Conservation (phyloP, 2,888 invertebrate genomes). For the Cephonodes hylas region DNA sequence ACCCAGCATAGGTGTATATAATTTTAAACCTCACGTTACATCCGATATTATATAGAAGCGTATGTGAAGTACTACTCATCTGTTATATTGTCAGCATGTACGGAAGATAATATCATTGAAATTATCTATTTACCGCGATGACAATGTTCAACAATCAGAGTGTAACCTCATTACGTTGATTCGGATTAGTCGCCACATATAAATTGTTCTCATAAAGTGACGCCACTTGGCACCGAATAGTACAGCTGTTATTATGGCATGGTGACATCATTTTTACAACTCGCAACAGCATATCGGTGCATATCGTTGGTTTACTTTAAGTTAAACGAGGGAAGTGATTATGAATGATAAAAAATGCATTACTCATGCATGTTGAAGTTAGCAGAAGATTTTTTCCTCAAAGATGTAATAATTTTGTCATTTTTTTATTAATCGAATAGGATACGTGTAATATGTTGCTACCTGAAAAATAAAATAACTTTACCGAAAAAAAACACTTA, state of each 20-base stretch:
- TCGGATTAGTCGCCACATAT: constrained; percentile 20
- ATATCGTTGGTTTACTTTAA: not conserved
- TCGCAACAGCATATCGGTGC: not conserved
- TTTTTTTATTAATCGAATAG: no score
- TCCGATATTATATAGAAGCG: no score
- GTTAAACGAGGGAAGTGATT: not conserved
- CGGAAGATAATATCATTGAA: constrained; percentile 1
- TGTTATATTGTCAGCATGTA: not conserved
- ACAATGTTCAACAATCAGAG: constrained; percentile 11
- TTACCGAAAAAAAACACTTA: no score
- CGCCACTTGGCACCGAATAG: constrained; percentile 64
- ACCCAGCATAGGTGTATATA: no score
- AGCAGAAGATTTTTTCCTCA: not conserved
- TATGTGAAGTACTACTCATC: not conserved
- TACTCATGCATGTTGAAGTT: not conserved
- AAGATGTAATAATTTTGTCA: no score
- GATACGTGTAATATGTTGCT: no score
- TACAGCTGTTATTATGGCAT: constrained; percentile 35
- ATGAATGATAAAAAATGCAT: not conserved
- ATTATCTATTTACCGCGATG: constrained; percentile 1
- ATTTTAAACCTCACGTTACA: no score
- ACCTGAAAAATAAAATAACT: no score
- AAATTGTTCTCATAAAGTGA: constrained; percentile 48
- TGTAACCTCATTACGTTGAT: constrained; percentile 18
- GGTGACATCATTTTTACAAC: constrained; percentile 45